Percentiles rank a stretch among this genome's conserved stretches.
Evolutionary conservation across 1,140 invertebrate genomes (phyloP).

Genomic region (Temnothorax curvispinosus): DNA sequence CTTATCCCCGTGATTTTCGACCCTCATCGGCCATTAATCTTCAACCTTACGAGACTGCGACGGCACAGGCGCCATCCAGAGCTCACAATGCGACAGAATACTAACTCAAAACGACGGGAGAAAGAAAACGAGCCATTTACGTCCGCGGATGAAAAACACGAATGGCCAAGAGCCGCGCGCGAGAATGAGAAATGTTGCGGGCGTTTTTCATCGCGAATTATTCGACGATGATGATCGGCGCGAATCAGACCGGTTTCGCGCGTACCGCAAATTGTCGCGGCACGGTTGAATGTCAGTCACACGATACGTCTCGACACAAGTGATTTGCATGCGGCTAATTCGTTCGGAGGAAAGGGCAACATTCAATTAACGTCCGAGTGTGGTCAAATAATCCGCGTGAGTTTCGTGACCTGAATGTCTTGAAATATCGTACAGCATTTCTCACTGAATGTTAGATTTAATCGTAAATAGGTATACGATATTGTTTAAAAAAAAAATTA

Average conservation of each 20-base stretch:
- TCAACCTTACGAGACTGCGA: conserved; percentile 13
- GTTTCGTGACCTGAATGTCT: neutral
- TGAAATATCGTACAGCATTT: neutral
- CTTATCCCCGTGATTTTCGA: conserved; percentile 25
- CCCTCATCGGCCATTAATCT: conserved; percentile 31
- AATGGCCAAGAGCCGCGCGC: neutral
- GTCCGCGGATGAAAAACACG: conserved; percentile 33
- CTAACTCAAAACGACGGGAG: conserved; percentile 20
- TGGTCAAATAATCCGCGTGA: conserved; percentile 1
- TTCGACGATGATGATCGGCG: neutral
- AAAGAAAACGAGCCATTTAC: conserved; percentile 31
- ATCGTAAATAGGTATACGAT: neutral
- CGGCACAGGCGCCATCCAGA: neutral
- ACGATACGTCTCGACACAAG: neutral
- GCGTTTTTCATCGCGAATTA: conserved; percentile 36
- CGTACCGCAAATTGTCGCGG: neutral
- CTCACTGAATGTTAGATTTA: neutral
- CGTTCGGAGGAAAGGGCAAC: neutral
- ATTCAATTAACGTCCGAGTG: conserved; percentile 14
- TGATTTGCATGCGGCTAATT: conserved; percentile 14
- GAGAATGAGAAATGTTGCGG: conserved; percentile 15
- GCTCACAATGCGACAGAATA: conserved; percentile 40
- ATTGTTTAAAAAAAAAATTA: no score
- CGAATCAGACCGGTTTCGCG: neutral
- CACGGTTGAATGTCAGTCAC: neutral